Base-by-base conservation (phyloP, 2,113 vertebrate genomes). In the Orthonyx spaldingii region DNA sequence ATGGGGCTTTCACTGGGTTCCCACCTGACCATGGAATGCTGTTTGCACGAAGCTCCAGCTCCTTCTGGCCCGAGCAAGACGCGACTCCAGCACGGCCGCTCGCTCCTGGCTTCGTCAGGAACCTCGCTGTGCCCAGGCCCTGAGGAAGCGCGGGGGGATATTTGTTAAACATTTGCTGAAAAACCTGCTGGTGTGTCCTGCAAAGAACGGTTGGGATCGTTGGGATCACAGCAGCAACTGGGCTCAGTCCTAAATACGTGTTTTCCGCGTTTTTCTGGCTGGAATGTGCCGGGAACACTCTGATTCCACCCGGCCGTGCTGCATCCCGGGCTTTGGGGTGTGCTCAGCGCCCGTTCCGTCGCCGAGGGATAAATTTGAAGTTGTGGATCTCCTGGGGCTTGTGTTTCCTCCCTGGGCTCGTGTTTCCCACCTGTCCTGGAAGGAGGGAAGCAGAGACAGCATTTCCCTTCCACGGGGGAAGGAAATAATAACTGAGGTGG, bases 161-260 rank as follows among this genome's bases (percentile, higher is more conserved):
- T 55, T 35, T 55, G 26, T 64, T 32, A 41, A 71, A 71, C n/a
- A 12, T 42, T 35, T 56, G 11, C 35, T 70, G 32, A 26, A n/a
- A 56, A n/a, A 1, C 66, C 70, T 13, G 16, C 41, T 16, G 32
- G 20, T 20, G 35, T 9, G 30, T 46, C 57, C 71, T 39, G 44
- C 42, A 12, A 16, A 22, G 33, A 56, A 0, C 30, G 8, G 13
- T 6, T 9, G 9, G 70, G 5, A 8, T 19, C 2, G 2, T 30
- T 0, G 4, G 42, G 49, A 22, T 3, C 1, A 2, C 39, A 12
- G 35, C 6, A 71, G 7, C 2, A 12, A 3, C n/a, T 4, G 11
- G 1, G 4, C 10, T 71, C 27, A 12, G 13, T 14, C 35, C 41
- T 11, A 14, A 44, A 64, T 19, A 4, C 6, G 0, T 3, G 0